phyloP scores from a whole-genome alignment of 2,888 invertebrate genomes.

The Herminia tarsipennalis region DNA sequence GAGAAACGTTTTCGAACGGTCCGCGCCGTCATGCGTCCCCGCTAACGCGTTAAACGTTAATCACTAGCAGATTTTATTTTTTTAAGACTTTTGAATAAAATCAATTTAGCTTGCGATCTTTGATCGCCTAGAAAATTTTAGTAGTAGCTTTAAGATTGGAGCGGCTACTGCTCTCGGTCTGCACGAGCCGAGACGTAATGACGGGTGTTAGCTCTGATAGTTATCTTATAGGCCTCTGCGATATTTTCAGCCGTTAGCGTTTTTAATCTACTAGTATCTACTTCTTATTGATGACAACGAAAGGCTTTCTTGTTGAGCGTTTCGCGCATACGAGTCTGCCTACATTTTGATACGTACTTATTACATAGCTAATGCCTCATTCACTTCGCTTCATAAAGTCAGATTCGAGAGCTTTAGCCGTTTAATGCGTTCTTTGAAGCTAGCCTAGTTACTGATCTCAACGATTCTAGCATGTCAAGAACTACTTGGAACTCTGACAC shows the following conservation, averaged over 20 bases:
- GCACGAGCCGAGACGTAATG: conserved; percentile 40
- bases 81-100: conserved; percentile 84
- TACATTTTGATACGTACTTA: conserved; percentile 52
- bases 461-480: conserved; percentile 64
- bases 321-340: conserved; percentile 42
- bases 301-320: conserved; percentile 52
- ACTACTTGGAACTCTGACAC: conserved; percentile 50
- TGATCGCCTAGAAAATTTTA: conserved; percentile 82
- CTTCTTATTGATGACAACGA: conserved; percentile 62
- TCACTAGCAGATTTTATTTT: conserved; percentile 85
- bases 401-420: conserved; percentile 72
- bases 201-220: conserved; percentile 35
- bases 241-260: conserved; percentile 58
- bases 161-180: conserved; percentile 79
- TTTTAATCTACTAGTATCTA: conserved; percentile 60
- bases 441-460: conserved; percentile 72
- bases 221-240: conserved; percentile 49
- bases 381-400: conserved; percentile 51
- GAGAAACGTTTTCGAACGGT: conserved; percentile 92
- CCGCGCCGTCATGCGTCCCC: conserved; percentile 90
- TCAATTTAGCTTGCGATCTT: conserved; percentile 83
- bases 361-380: conserved; percentile 50
- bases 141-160: conserved; percentile 82
- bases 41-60: conserved; percentile 72
- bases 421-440: conserved; percentile 65